A percentile compares a stretch with the other conserved stretches of the same genome.
These are phyloP conservation scores for Pemphredon lugubris DNA, from an alignment of 2,888 invertebrate genomes.

Conservation along the genomic window DNA sequence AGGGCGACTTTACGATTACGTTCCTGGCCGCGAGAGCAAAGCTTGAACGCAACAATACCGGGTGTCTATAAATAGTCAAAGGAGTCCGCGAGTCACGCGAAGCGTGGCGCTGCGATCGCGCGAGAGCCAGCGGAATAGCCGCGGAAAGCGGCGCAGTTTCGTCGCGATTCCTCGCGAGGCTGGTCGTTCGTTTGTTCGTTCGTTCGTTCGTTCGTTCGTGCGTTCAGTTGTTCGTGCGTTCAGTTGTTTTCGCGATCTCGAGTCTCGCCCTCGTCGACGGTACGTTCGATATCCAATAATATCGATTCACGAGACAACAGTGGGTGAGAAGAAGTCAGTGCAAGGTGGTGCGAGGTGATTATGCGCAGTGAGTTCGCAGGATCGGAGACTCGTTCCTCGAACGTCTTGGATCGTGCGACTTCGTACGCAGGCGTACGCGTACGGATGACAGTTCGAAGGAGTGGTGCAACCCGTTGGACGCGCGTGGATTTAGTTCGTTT, in stretches of 20 bases:
- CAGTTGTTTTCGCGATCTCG: neutral
- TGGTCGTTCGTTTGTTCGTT: no score
- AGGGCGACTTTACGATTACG: conserved; percentile 22
- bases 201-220: no score
- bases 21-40: conserved; percentile 10
- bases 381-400: no score
- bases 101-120: conserved; percentile 37
- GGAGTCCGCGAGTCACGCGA: conserved; percentile 21
- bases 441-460: no score
- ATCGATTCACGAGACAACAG: no score
- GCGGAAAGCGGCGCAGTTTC: conserved; percentile 32
- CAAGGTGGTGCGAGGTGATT: no score
- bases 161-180: conserved; percentile 5
- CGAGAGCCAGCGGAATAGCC: conserved; percentile 2
- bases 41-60: conserved; percentile 61
- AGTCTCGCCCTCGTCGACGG: conserved; percentile 10
- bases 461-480: no score
- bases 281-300: neutral
- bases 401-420: no score
- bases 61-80: conserved; percentile 62
- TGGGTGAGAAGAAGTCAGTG: no score
- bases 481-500: no score
- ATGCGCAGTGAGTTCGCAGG: no score
- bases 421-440: no score
- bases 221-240: neutral